phyloP scores from a whole-genome alignment of 2,113 vertebrate genomes.

The Daphoenositta chrysoptera region DNA sequence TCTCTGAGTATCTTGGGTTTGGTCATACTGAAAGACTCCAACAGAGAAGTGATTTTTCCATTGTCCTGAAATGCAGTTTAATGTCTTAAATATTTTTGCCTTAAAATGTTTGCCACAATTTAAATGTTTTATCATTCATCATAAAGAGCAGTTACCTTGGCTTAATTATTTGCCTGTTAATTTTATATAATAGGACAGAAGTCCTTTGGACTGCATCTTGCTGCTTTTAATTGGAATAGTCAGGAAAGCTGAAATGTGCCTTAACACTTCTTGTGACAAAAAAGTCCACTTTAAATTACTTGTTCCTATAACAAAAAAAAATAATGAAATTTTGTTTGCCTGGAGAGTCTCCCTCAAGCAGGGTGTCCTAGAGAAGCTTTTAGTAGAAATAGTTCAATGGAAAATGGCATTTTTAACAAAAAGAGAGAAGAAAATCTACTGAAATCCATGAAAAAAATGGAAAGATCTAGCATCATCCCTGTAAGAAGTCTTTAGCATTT shows the following conservation, averaged over 20 bases:
- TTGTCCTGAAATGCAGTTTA: not conserved
- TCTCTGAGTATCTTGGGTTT: not conserved
- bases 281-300: not conserved
- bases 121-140: not conserved
- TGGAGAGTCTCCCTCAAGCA: not conserved
- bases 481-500: not conserved
- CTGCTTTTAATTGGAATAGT: not conserved
- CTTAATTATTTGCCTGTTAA: not conserved
- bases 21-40: not conserved
- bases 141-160: not conserved
- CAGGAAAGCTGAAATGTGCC: not conserved
- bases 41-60: not conserved
- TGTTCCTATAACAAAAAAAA: not conserved
- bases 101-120: not conserved
- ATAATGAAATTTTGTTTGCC: not conserved
- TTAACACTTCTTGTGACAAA: not conserved
- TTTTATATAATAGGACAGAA: not conserved
- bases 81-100: not conserved
- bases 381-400: not conserved
- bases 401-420: not conserved
- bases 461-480: not conserved
- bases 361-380: not conserved
- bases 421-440: not conserved
- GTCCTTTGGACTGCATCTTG: not conserved
- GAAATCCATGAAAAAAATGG: not conserved